These are phyloP conservation scores for Ennomos erosarius DNA, from an alignment of 2,888 invertebrate species.

Conservation along the genomic window DNA sequence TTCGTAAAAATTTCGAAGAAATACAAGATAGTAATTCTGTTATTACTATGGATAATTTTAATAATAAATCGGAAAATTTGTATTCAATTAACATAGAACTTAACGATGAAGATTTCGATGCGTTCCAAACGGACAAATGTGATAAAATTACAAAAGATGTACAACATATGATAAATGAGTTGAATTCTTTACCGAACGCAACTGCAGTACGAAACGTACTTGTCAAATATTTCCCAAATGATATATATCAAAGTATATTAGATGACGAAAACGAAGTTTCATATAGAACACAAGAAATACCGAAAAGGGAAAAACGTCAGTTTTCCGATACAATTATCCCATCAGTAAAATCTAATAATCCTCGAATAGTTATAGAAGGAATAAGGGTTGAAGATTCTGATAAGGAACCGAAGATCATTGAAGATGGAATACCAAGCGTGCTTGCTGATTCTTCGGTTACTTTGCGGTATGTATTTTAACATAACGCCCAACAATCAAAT, in stretches of 20 bases:
- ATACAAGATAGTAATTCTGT: constrained; percentile 20
- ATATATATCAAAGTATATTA: neutral
- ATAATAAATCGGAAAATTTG: constrained; percentile 12
- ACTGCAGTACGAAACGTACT: neutral
- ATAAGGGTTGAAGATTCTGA: constrained; percentile 84
- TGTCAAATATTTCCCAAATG: neutral
- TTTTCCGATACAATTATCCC: constrained; percentile 46
- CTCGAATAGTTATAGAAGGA: constrained; percentile 73
- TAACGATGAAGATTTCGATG: neutral
- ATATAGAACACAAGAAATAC: neutral
- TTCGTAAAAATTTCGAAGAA: constrained; percentile 13
- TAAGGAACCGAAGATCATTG: constrained; percentile 83
- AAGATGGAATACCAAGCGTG: constrained; percentile 88
- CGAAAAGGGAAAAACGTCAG: constrained; percentile 21
- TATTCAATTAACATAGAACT: neutral
- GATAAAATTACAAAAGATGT: constrained; percentile 9
- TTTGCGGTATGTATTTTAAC: constrained; percentile 73
- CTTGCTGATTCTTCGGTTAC: constrained; percentile 85
- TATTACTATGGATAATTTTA: constrained; percentile 10
- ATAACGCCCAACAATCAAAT: too few relatives aligned
- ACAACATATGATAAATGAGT: neutral
- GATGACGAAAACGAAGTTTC: too few relatives aligned
- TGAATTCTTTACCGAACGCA: constrained; percentile 2
- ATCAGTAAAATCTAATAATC: constrained; percentile 44
- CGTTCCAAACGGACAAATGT: constrained; percentile 13